A percentile compares a stretch with the other conserved stretches of the same genome.
These are phyloP conservation scores for Cephalopachus bancanus DNA, from an alignment of 2,797 vertebrate genomes.

Conservation along the genomic window DNA sequence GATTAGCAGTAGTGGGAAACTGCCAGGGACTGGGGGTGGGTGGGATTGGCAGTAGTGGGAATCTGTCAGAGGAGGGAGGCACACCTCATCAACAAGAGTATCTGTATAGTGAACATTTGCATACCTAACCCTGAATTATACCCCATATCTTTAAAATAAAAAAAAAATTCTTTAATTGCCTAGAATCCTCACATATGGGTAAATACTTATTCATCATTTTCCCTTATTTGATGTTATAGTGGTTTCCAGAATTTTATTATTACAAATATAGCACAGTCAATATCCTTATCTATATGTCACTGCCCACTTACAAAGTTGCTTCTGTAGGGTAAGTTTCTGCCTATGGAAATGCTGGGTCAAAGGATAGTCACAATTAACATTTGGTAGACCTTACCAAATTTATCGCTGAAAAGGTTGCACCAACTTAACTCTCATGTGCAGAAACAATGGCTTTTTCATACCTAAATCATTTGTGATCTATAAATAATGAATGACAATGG, in stretches of 20 bases:
- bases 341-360: rapidly evolving
- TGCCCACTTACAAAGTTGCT: neutral
- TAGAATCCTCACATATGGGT: neutral
- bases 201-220: rapidly evolving
- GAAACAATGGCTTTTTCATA: too few species aligned
- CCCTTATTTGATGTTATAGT: neutral
- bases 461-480: neutral
- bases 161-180: neutral
- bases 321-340: neutral
- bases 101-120: too few species aligned
- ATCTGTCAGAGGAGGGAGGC: too few species aligned
- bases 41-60: too few species aligned
- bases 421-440: rapidly evolving
- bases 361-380: neutral
- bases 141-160: too few species aligned
- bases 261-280: rapidly evolving
- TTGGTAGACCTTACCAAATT: rapidly evolving
- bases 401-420: neutral
- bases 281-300: rapidly evolving
- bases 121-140: too few species aligned
- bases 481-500: too few species aligned
- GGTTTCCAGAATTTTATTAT: too few species aligned
- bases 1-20: too few species aligned
- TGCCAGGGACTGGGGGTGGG: too few species aligned
- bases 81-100: too few species aligned